Evolutionary conservation across 2,113 vertebrate genomes (phyloP), one percentile per base, ranked within the genome.

Genomic region (Rhineura floridana): DNA sequence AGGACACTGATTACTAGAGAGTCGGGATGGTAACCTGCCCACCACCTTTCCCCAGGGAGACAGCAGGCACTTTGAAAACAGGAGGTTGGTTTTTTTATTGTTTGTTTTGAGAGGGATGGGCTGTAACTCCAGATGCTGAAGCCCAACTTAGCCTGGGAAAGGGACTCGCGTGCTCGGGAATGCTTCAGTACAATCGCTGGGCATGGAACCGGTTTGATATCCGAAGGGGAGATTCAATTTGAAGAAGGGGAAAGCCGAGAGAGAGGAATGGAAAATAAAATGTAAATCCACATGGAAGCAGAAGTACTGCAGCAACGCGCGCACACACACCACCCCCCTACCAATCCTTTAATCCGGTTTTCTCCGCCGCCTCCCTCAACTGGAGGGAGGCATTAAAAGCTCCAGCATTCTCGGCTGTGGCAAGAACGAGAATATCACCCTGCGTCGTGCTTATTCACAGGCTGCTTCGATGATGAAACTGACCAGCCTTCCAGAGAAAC

Each of bases 221-320:
- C 55, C 55, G 55, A 59, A 59, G 55, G 55, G 55, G 55, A 59
- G 55, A 3, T 59, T 59, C 55, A 59, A 19, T 59, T 59, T 59
- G 21, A 19, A 59, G 55, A 19, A 59, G 55, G 15, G 55, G n/a
- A n/a, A n/a, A 90, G 69, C 83, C 69, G 36, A 6, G 39, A 39
- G 21, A 28, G 15, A 17, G 46, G 12, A 42, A 48, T 44, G 55
- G 23, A 48, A 2, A 23, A 80, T 21, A 36, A 0, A 42, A 59
- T 5, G n/a, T n/a, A 4, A 50, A 15, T 13, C 69, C 36, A 30
- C 65, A 73, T 88, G 0, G 70, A 76, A 48, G 67, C 44, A 69
- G n/a, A 42, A 84, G 69, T 78, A 91, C 93, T 89, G 95, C 95
- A n/a, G 94, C 23, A 83, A 50, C 77, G 55, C 92, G 87, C 86